Conservation (phyloP, 1,140 invertebrate genomes). For the Gryllus bimaculatus region DNA sequence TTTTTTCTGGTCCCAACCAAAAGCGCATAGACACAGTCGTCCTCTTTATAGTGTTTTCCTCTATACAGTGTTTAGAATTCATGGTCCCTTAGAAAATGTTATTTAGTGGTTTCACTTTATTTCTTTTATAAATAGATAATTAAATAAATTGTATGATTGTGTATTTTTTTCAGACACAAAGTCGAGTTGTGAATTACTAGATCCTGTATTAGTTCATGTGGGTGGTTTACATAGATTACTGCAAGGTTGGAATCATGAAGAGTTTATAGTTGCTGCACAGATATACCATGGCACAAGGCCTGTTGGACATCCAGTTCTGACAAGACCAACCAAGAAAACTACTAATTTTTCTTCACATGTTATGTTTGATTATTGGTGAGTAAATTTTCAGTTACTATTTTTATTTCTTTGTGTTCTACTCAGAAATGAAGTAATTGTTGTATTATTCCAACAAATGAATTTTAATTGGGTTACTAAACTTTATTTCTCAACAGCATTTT, state of each 20-base stretch:
- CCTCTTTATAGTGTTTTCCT: too few relatives aligned
- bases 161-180: constrained; percentile 19
- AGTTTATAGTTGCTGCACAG: constrained; percentile 72
- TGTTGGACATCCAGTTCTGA: constrained; percentile 56
- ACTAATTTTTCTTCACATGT: constrained; percentile 66
- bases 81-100: too few relatives aligned
- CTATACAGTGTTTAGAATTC: too few relatives aligned
- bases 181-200: constrained; percentile 50
- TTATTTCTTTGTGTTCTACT: neutral
- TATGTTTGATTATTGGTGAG: constrained; percentile 74
- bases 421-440: neutral
- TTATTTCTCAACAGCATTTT: too few relatives aligned
- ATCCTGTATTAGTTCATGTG: constrained; percentile 72
- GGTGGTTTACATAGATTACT: constrained; percentile 74
- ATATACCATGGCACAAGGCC: constrained; percentile 79
- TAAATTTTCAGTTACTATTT: constrained; percentile 22
- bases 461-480: neutral
- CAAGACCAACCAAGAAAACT: constrained; percentile 51
- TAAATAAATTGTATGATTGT: neutral
- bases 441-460: neutral
- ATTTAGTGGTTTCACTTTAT: too few relatives aligned
- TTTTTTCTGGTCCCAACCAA: too few relatives aligned
- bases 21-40: too few relatives aligned
- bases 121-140: neutral
- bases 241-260: constrained; percentile 69